Percentiles rank a stretch among this genome's conserved stretches.
These are phyloP conservation scores for Leptogaster cylindrica DNA, from an alignment of 2,888 invertebrate species.

Conservation along the genomic window DNA sequence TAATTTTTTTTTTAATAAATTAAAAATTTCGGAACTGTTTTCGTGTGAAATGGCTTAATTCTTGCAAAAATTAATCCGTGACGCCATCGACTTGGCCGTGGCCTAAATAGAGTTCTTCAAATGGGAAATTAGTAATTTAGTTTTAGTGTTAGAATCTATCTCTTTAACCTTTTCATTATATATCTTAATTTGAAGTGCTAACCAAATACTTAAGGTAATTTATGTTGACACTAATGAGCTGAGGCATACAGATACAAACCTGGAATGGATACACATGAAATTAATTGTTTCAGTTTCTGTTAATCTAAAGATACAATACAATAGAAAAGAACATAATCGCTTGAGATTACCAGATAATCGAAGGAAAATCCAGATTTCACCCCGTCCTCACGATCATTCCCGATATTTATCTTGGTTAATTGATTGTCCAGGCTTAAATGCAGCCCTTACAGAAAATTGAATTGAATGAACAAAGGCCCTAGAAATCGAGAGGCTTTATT, in stretches of 20 bases:
- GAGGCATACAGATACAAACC: slow-evolving; percentile 13
- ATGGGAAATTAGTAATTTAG: slow-evolving; percentile 24
- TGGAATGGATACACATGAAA: slow-evolving; percentile 10
- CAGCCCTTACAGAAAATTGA: no score
- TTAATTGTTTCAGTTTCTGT: slow-evolving; percentile 26
- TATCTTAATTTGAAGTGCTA: slow-evolving; percentile 35
- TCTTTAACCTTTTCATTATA: background rate
- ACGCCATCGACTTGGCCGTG: background rate
- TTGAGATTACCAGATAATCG: slow-evolving; percentile 32
- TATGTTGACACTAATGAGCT: slow-evolving; percentile 36
- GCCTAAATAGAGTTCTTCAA: slow-evolving; percentile 19
- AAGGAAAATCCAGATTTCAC: slow-evolving; percentile 6
- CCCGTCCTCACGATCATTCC: background rate
- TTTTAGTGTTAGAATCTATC: slow-evolving; percentile 29
- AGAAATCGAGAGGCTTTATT: no score
- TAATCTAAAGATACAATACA: background rate
- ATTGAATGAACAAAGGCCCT: no score
- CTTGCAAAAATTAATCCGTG: slow-evolving; percentile 19
- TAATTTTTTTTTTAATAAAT: no score
- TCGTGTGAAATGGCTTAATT: slow-evolving; percentile 6
- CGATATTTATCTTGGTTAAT: slow-evolving; percentile 32
- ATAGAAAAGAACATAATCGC: slow-evolving; percentile 16
- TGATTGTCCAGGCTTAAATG: slow-evolving; percentile 31
- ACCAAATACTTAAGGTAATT: slow-evolving; percentile 35
- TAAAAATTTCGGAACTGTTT: no score